phyloP scores from a whole-genome alignment of 2,797 vertebrate genomes.

The Platalea minor region DNA sequence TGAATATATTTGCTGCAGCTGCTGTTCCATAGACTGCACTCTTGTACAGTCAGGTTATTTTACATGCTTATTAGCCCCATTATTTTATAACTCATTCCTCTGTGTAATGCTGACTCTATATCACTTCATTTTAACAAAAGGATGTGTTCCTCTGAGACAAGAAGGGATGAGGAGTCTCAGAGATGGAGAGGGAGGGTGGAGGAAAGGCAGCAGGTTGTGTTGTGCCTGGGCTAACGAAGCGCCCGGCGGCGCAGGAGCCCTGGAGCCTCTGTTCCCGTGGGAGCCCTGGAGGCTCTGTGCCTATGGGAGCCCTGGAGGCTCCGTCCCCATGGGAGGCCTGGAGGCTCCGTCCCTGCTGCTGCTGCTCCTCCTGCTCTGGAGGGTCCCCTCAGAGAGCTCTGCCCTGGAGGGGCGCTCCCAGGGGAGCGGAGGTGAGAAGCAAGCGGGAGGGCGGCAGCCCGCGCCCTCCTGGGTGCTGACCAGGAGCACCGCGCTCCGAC shows the following conservation, averaged over 20 bases:
- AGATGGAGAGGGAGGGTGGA: background rate
- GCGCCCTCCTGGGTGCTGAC: background rate
- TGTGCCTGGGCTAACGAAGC: background rate
- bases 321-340: too few relatives aligned
- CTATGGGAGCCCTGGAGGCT: too few relatives aligned
- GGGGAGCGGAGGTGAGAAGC: background rate
- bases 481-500: rapidly evolving
- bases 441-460: background rate
- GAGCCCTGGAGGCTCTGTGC: background rate
- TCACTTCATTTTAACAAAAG: conserved; percentile 13
- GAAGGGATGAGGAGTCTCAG: background rate
- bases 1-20: conserved; percentile 32
- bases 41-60: background rate
- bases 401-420: background rate
- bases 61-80: conserved; percentile 49
- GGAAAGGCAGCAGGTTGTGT: background rate
- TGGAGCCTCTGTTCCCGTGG: background rate
- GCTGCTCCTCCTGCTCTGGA: background rate
- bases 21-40: conserved; percentile 31
- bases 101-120: conserved; percentile 5
- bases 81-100: conserved; percentile 39
- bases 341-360: background rate
- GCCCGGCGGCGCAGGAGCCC: rapidly evolving
- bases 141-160: background rate
- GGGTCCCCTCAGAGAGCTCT: background rate